Evolutionary conservation across 2,113 vertebrate species (phyloP), one percentile per base, ranked within the genome.

Genomic region (Motacilla alba): DNA sequence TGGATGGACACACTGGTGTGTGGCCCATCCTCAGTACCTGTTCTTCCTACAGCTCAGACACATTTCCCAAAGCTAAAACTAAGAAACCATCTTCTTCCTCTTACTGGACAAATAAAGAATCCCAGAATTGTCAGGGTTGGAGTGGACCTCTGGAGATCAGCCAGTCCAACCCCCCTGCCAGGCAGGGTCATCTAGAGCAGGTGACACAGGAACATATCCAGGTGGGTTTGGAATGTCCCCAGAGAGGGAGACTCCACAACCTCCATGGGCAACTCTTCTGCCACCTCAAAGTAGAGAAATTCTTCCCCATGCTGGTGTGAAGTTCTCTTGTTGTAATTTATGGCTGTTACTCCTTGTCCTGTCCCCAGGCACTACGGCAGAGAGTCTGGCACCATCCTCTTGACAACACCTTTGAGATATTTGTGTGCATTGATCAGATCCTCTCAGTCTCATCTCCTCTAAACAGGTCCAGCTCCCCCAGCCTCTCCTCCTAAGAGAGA

Each of bases 1-100:
- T 3, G 46, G 28, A n/a, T 2, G 8, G 47, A 44, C n/a, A 44
- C 15, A 27, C 7, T 33, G 16, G 13, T 5, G 17, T 5, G 1
- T 4, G 27, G 23, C 17, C n/a, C 43, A 47, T 20, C n/a, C 67
- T 60, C n/a, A n/a, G 13, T 20, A 24, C 16, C 62, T 53, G 22
- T 1, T 64, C 26, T 24, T 69, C 31, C 63, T 39, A 24, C 21
- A 64, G 8, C 18, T 13, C 27, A 20, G 15, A 50, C 30, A 69
- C 13, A 47, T 56, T 52, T 60, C 18, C 28, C 18, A 18, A 55
- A 73, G 24, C 9, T 44, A 16, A 24, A 60, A 55, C 10, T 16
- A 15, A 55, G 9, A 94, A 76, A 24, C 6, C 10, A 39, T 6
- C 6, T 39, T 64, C 6, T 66, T 27, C n/a, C 31, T 50, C 41